Evolutionary conservation across 1,140 invertebrate genomes (phyloP), one percentile per base, ranked within the genome.

Genomic region (Achroia grisella): DNA sequence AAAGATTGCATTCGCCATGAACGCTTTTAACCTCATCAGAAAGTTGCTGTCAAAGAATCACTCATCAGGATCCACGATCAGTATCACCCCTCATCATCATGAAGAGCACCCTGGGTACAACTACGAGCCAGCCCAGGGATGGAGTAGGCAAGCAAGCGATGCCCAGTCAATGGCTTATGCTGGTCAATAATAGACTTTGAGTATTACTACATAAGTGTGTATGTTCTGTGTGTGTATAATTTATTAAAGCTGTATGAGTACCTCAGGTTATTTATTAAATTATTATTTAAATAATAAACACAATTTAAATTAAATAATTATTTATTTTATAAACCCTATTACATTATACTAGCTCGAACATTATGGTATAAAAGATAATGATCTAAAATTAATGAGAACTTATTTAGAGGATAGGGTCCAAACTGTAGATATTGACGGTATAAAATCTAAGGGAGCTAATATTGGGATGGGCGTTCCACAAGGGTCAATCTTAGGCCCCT

Each of bases 1-100:
- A 62, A 95, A 95, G 77, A 90, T 95, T 34, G 93, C 93, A 6
- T 89, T 95, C 17, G 89, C 93, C 50, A 88, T 95, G 57, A 90
- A 90, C 47, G 89, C 88, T 6, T 88, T 94, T 55, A 91, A 92
- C 49, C 91, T 90, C 1, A 87, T 95, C 51, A 92, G 94, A 79
- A 94, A 94, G 55, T 67, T 85, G n/a, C 27, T 85, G 0, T 48
- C 68, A 0, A 88, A 85, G 71, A 73, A 89, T 28, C 52, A 53
- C 5, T 55, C 56, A 1, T 68, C 66, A 10, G 58, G 58, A n/a
- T 51, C 41, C 1, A 40, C 44, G 23, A 55, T 53, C 15, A 67
- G 56, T 34, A 46, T 52, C 0, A 27, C 67, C 28, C 58, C 67
- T 10, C 64, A 64, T 15, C 76, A 81, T 52, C 62, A 69, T 17